Percentiles rank a stretch among this genome's conserved stretches.
These are phyloP conservation scores for Zoroaster sp. DNA, from an alignment of 53 echinoderm and acorn worm species.

Conservation along the genomic window DNA sequence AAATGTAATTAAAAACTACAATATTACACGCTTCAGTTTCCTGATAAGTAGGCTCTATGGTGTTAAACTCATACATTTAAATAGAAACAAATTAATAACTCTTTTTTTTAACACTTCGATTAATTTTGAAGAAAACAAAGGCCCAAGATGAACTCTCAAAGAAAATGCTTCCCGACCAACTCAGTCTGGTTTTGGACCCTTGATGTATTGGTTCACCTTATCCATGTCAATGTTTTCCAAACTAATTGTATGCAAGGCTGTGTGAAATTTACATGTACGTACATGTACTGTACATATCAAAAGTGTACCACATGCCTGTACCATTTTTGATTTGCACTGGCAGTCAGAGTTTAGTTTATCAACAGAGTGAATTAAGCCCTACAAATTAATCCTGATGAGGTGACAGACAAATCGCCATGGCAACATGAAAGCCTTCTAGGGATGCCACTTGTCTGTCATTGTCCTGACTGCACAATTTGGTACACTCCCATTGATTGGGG, in stretches of 20 bases:
- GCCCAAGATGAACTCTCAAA: too few relatives aligned
- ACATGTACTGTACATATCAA: not conserved
- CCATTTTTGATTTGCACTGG: not conserved
- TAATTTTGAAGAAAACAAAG: too few relatives aligned
- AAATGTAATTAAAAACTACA: too few relatives aligned
- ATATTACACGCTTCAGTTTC: too few relatives aligned
- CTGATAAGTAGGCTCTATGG: too few relatives aligned
- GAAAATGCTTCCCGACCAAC: too few relatives aligned
- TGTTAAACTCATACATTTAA: too few relatives aligned
- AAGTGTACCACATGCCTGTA: not conserved
- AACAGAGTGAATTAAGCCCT: not conserved
- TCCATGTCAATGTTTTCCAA: not conserved
- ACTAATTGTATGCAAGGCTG: too few relatives aligned
- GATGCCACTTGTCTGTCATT: slow-evolving; percentile 11
- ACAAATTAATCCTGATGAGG: not conserved
- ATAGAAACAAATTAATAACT: too few relatives aligned
- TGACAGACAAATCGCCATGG: slow-evolving; percentile 34
- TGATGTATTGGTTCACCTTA: not conserved
- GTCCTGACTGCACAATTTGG: not conserved
- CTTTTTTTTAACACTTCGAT: too few relatives aligned
- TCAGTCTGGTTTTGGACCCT: not conserved
- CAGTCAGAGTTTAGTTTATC: not conserved
- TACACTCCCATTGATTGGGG: not conserved
- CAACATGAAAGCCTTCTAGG: not conserved
- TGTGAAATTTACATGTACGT: too few relatives aligned